Conservation (phyloP, 2,888 invertebrate species). For the Adelognathus sp. region DNA sequence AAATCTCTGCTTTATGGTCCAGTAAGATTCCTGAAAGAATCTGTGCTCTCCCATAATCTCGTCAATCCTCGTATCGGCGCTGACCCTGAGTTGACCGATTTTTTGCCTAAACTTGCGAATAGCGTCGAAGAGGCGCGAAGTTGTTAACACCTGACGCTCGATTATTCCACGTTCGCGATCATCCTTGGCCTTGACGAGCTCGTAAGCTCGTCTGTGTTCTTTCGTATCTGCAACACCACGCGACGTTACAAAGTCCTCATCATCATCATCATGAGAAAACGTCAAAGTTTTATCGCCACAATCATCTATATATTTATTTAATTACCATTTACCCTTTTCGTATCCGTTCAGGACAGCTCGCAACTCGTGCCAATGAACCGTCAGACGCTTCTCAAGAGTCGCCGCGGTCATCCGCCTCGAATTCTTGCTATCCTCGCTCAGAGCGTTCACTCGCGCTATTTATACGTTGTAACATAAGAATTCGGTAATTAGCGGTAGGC, state of each 20-base stretch:
- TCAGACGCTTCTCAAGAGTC: slow-evolving; percentile 60
- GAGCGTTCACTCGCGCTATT: slow-evolving; percentile 71
- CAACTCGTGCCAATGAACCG: slow-evolving; percentile 60
- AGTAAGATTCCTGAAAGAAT: slow-evolving; percentile 65
- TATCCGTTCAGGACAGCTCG: slow-evolving; percentile 62
- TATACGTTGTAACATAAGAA: not conserved
- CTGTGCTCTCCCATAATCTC: slow-evolving; percentile 64
- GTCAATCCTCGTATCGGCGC: slow-evolving; percentile 47
- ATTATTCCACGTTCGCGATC: slow-evolving; percentile 67
- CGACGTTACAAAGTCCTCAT: not conserved
- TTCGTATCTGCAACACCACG: slow-evolving; percentile 61
- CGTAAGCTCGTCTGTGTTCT: slow-evolving; percentile 64
- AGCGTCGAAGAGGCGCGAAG: slow-evolving; percentile 60
- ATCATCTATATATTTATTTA: not conserved
- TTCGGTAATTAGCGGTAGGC: too few species aligned
- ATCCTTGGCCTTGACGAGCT: slow-evolving; percentile 68
- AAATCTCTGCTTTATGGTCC: slow-evolving; percentile 63
- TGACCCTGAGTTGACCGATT: slow-evolving; percentile 42
- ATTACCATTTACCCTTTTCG: slow-evolving; percentile 59
- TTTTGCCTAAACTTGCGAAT: slow-evolving; percentile 65
- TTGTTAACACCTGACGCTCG: slow-evolving; percentile 62
- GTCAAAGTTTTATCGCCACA: not conserved
- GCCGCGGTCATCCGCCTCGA: slow-evolving; percentile 54
- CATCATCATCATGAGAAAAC: too few species aligned
- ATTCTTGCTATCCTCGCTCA: slow-evolving; percentile 73